phyloP scores from a whole-genome alignment of 2,113 vertebrate genomes.

The Lasiurus borealis region DNA sequence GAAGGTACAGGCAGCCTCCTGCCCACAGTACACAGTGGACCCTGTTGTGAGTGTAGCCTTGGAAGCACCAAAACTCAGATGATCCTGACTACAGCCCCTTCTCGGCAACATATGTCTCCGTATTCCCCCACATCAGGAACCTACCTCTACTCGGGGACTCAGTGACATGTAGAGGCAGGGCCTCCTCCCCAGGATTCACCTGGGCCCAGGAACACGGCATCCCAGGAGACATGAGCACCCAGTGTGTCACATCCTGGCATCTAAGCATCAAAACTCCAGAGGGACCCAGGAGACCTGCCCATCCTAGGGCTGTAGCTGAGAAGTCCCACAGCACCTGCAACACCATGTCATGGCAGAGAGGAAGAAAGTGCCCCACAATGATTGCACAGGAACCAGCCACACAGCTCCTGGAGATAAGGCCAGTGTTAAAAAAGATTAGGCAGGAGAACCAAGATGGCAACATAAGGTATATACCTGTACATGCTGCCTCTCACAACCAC shows the following conservation, averaged over 20 bases:
- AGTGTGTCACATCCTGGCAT: neutral
- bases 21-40: neutral
- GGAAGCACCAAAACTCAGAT: neutral
- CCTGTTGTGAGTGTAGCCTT: accelerated
- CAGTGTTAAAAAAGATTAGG: accelerated
- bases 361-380: neutral
- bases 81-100: neutral
- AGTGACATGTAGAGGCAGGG: neutral
- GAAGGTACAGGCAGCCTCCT: neutral
- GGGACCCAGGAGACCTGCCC: accelerated
- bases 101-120: accelerated
- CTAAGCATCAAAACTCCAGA: no score
- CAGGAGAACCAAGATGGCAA: neutral
- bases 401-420: accelerated
- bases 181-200: neutral
- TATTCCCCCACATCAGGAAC: neutral
- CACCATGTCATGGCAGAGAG: neutral
- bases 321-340: neutral
- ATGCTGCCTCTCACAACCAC: no score
- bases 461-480: no score
- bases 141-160: neutral
- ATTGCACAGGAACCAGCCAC: neutral
- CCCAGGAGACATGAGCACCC: neutral
- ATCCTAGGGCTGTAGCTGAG: neutral
- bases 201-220: neutral